These are phyloP conservation scores for Eristalinus sepulchralis DNA, from an alignment of 2,888 invertebrate genomes.

Conservation along the genomic window DNA sequence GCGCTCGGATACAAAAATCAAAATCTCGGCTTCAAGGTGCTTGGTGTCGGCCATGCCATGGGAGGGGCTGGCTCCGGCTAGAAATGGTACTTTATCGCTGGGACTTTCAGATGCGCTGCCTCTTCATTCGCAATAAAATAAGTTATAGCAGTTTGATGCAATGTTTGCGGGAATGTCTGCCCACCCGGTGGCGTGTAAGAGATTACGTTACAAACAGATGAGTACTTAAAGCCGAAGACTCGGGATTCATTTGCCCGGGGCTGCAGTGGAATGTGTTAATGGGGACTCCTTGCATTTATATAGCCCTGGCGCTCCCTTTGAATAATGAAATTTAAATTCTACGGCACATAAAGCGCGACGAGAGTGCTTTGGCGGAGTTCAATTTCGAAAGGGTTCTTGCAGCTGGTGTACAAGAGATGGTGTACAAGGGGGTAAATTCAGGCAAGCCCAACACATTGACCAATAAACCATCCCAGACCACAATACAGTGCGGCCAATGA, in stretches of 20 bases:
- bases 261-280: not conserved
- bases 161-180: slow-evolving; percentile 1
- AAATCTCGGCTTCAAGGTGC: slow-evolving; percentile 43
- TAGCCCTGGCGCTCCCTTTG: not conserved
- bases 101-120: slow-evolving; percentile 19
- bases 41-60: not conserved
- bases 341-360: not conserved
- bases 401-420: not conserved
- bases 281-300: not conserved
- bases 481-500: not conserved
- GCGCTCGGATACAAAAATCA: slow-evolving; percentile 11
- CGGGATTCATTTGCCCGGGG: slow-evolving; percentile 7
- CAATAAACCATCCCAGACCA: not conserved
- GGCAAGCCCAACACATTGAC: not conserved
- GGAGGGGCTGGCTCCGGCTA: not conserved
- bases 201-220: slow-evolving; percentile 1
- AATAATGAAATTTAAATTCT: not conserved
- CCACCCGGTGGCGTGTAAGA: not conserved
- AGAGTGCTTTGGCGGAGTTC: not conserved
- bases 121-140: slow-evolving; percentile 47
- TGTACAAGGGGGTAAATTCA: not conserved
- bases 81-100: slow-evolving; percentile 2
- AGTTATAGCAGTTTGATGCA: slow-evolving; percentile 26
- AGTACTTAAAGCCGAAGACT: slow-evolving; percentile 1
- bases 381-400: not conserved